These are phyloP conservation scores for Salvator merianae DNA, from an alignment of 2,113 vertebrate genomes.

Conservation along the genomic window DNA sequence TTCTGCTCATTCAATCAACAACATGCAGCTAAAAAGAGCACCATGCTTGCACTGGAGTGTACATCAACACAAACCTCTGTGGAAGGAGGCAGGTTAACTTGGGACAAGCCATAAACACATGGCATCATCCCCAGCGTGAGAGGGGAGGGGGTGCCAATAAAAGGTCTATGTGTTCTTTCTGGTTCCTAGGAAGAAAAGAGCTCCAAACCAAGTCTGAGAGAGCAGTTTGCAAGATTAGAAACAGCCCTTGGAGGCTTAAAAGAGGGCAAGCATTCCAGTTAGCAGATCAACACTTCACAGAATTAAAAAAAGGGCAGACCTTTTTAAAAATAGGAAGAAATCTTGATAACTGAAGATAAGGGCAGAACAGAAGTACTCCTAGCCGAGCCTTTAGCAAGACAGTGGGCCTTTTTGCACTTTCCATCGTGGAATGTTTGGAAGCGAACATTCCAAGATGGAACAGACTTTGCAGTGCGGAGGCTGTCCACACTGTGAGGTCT, in stretches of 20 bases:
- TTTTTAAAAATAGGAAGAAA: not conserved
- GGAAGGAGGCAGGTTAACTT: conserved; percentile 37
- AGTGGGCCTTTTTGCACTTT: too few species aligned
- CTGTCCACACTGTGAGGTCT: too few species aligned
- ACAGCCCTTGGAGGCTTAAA: conserved; percentile 8
- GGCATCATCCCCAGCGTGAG: conserved; percentile 54
- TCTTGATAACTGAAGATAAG: not conserved
- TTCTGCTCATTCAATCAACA: conserved; percentile 5
- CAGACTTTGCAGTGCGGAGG: too few species aligned
- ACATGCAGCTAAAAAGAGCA: not conserved
- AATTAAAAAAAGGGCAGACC: not conserved
- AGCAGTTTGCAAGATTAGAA: not conserved
- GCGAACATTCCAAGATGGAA: too few species aligned
- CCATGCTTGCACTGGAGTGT: conserved; percentile 9
- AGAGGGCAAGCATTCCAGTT: conserved; percentile 40
- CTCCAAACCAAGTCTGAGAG: conserved; percentile 43
- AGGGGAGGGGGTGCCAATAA: conserved; percentile 48
- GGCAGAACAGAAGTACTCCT: not conserved
- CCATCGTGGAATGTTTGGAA: too few species aligned
- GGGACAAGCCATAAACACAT: conserved; percentile 60
- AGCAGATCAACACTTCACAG: conserved; percentile 8
- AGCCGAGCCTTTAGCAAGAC: conserved; percentile 10
- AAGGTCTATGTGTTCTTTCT: conserved; percentile 49
- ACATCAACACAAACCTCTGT: not conserved
- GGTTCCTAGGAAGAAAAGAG: conserved; percentile 43